phyloP scores from a whole-genome alignment of 2,888 invertebrate species.

The Megastigmus dorsalis region DNA sequence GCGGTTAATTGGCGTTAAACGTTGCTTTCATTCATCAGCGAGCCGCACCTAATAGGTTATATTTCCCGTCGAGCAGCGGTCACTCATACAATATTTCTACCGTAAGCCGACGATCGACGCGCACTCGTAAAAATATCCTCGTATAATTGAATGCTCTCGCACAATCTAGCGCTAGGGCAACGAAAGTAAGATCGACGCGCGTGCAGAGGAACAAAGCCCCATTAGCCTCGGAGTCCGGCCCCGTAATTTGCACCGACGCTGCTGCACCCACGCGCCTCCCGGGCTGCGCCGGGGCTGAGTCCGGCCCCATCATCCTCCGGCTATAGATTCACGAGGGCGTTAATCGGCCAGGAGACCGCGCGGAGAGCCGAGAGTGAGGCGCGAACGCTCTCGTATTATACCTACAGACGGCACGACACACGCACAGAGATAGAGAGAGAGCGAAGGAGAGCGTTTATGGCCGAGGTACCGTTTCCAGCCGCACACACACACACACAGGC shows the following conservation, averaged over 20 bases:
- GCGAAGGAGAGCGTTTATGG: slow-evolving; percentile 53
- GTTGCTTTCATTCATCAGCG: no score
- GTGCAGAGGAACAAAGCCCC: no score
- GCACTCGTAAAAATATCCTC: no score
- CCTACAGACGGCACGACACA: not conserved
- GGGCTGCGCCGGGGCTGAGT: no score
- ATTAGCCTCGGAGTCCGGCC: no score
- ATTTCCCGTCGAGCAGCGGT: not conserved
- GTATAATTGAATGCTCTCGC: no score
- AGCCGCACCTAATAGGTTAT: not conserved
- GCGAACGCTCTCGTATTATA: not conserved
- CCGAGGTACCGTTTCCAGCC: slow-evolving; percentile 56
- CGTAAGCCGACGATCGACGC: no score
- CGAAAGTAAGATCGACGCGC: not conserved
- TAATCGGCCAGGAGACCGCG: not conserved
- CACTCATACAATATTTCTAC: not conserved
- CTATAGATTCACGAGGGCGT: no score
- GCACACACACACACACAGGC: slow-evolving; percentile 28
- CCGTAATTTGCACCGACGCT: no score
- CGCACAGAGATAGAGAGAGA: not conserved
- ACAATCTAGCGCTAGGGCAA: no score
- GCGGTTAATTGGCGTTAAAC: not conserved
- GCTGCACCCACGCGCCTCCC: no score
- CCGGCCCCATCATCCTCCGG: no score
- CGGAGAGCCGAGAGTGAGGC: not conserved